A percentile compares a stretch with the other conserved stretches of the same genome.
phyloP scores from a whole-genome alignment of 2,113 vertebrate species.

The Oxyura jamaicensis region DNA sequence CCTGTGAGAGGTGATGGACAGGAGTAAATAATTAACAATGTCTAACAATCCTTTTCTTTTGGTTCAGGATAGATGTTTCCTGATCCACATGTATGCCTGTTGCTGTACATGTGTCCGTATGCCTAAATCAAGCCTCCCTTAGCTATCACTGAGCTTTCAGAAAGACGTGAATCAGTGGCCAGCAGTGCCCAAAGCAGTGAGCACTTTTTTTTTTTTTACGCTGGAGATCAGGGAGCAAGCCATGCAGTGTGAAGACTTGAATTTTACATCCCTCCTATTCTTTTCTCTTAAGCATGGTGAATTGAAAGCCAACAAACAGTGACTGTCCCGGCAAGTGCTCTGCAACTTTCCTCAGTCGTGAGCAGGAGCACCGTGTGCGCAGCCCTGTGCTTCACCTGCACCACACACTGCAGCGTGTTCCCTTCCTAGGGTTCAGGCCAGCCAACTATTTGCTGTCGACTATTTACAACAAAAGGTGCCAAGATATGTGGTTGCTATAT shows the following conservation, averaged over 20 bases:
- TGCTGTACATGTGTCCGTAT: neutral
- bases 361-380: rapidly evolving
- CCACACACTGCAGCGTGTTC: rapidly evolving
- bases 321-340: neutral
- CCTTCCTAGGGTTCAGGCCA: neutral
- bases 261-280: neutral
- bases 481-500: neutral
- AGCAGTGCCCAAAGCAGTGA: neutral
- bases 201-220: rapidly evolving
- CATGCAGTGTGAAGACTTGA: neutral
- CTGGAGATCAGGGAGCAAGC: neutral
- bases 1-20: neutral
- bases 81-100: neutral
- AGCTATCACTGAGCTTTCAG: neutral
- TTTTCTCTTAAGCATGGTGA: neutral
- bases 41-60: neutral
- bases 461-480: neutral
- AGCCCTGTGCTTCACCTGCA: rapidly evolving
- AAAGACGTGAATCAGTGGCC: neutral
- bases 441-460: neutral
- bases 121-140: neutral
- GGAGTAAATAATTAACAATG: slow-evolving; percentile 43
- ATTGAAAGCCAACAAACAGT: neutral
- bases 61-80: neutral
- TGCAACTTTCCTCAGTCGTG: rapidly evolving